Percentiles rank a stretch among this genome's conserved stretches.
Conservation (phyloP, 2,888 invertebrate genomes). For the Ectemnius cavifrons region DNA sequence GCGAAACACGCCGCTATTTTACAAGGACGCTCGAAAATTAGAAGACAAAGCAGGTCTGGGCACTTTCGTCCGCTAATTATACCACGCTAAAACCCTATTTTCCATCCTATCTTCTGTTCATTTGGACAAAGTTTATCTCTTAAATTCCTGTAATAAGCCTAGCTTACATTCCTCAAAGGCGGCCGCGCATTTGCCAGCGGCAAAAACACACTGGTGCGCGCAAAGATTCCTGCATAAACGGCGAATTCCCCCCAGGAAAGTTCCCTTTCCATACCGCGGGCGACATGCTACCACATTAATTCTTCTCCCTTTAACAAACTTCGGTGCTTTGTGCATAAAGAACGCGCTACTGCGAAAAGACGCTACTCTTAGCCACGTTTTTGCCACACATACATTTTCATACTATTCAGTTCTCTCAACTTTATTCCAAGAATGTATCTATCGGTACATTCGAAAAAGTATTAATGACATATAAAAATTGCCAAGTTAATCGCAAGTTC, state of each 20-base stretch:
- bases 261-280: conserved; percentile 14
- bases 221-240: conserved; percentile 31
- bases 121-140: not conserved
- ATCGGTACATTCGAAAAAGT: no score
- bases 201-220: not conserved
- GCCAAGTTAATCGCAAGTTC: no score
- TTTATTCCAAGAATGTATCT: no score
- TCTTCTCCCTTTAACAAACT: conserved; percentile 19
- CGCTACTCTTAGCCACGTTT: no score
- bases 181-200: no score
- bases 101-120: conserved; percentile 20
- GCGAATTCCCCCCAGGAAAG: conserved; percentile 3
- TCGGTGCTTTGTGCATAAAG: not conserved
- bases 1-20: not conserved
- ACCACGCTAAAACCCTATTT: conserved; percentile 28
- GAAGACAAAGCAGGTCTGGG: conserved; percentile 41
- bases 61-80: conserved; percentile 50
- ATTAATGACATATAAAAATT: no score
- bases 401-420: no score
- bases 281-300: conserved; percentile 19
- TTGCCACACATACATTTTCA: no score
- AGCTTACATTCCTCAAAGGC: conserved; percentile 7
- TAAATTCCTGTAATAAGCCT: not conserved
- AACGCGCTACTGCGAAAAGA: not conserved
- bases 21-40: conserved; percentile 44